Base-by-base conservation (phyloP, 2,113 vertebrate genomes). In the Saiga tatarica region DNA sequence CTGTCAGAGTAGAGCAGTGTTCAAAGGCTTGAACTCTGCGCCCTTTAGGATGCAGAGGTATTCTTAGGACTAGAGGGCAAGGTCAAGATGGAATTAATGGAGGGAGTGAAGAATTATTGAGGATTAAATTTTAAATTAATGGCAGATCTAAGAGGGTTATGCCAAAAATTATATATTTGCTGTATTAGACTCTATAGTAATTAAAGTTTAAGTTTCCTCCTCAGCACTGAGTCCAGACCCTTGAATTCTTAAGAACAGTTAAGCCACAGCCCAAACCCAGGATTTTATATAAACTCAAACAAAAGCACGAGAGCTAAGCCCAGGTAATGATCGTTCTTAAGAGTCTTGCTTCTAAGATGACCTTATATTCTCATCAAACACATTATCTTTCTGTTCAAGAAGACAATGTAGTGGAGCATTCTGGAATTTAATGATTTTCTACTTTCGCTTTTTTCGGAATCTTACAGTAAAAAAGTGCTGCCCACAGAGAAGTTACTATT, bases 241-340 rank as follows among this genome's bases (percentile, higher is more conserved):
- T 42, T 55, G 62, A 62, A 85, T 89, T 91, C 83, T 97, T 96
- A 62, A 91, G 88, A 84, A 84, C 21, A 79, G 23, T 53, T 45
- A 81, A 86, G 52, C 83, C 74, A 93, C 14, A 91, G 21, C 57
- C 30, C 26, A 90, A 97, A 94, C 30, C 60, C 39, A 55, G 47
- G 14, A 92, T 90, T 96, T 97, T 92, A 36, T 79, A 60, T 94
- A 74, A 91, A 97, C n/a, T 60, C 42, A 88, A 93, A 96, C 45
- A 90, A 95, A 97, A 98, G 96, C 98, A 97, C 82, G 91, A 87
- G 33, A 89, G 64, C 25, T 96, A 53, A 86, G 47, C 57, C 79
- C 62, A 94, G n/a, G 13, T 81, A 88, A 74, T 81, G 50, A 78
- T 26, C 28, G 4, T 36, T 78, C 59, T 88, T 87, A 93, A 86